Base-by-base conservation (phyloP, 2,113 vertebrate genomes). In the Equus quagga region DNA sequence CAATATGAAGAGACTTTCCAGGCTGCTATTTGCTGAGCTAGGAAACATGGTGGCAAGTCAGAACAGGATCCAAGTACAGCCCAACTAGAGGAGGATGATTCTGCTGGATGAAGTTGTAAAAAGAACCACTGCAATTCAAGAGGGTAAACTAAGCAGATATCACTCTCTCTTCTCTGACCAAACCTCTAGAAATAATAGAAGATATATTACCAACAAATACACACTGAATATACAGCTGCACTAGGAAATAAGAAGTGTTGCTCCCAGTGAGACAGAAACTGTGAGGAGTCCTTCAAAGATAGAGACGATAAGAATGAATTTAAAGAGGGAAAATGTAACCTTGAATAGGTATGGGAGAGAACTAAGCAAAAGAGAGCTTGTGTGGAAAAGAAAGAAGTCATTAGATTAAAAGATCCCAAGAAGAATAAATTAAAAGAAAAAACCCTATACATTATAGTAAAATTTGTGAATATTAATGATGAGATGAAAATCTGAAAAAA, bases 401-500 rank as follows among this genome's bases (percentile, higher is more conserved):
- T 75, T 19, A 62, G 69, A 46, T 60, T 60, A 56, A 92, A 87
- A 78, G 82, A 58, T 83, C 33, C 21, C 2, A 90, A 92, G 87
- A 75, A 89, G n/a, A 49, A 88, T 17, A 79, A 86, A 89, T 69
- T 33, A 72, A 67, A 79, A 79, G 44, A 51, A 60, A 80, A 19
- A 31, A 28, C 5, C 4, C 15, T 64, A 41, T 19, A 80, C 12
- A 64, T 54, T 49, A 81, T 13, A 79, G 51, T 54, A 83, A 95
- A 93, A 80, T 19, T 90, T 92, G 13, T 75, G 60, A 96, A 80
- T 91, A 89, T 65, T 79, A 96, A 94, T 94, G 33, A 49, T 36
- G 36, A 36, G 31, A 11, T 67, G 31, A 97, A 93, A 96, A 95
- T 79, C 28, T 62, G 49, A 87, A 62, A 93, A 87, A 5, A 72